A percentile compares a stretch with the other conserved stretches of the same genome.
These are phyloP conservation scores for Characodon lateralis DNA, from an alignment of 2,797 vertebrate species.

Conservation along the genomic window DNA sequence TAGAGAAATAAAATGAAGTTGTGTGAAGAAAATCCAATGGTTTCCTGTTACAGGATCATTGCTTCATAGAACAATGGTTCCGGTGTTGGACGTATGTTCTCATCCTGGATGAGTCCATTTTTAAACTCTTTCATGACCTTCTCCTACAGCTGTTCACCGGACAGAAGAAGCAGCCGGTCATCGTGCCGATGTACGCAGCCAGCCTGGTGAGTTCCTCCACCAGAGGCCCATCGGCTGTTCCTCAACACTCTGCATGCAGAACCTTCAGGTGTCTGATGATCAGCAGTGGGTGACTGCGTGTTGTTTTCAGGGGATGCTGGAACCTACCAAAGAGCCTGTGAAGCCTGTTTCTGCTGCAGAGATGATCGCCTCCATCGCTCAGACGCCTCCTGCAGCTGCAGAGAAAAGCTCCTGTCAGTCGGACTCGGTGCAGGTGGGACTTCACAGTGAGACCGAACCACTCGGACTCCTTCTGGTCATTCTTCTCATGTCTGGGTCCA, in stretches of 20 bases:
- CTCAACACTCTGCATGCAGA: not conserved
- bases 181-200: slow-evolving; percentile 97
- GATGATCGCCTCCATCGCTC: slow-evolving; percentile 96
- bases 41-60: too few relatives aligned
- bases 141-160: slow-evolving; percentile 91
- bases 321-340: slow-evolving; percentile 96
- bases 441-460: not conserved
- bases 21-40: too few relatives aligned
- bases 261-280: too few relatives aligned
- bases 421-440: slow-evolving; percentile 88
- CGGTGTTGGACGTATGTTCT: too few relatives aligned
- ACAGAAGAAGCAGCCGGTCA: slow-evolving; percentile 98
- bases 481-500: too few relatives aligned
- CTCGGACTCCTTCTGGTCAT: not conserved
- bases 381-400: slow-evolving; percentile 81
- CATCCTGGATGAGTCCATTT: rapidly evolving
- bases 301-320: slow-evolving; percentile 91
- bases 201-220: slow-evolving; percentile 88
- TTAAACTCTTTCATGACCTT: slow-evolving; percentile 11
- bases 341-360: slow-evolving; percentile 97
- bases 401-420: slow-evolving; percentile 85
- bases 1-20: too few relatives aligned
- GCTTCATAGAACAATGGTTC: too few relatives aligned
- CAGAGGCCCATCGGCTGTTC: too few relatives aligned
- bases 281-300: not conserved